Conservation (phyloP, 2,888 invertebrate species). For the Camptogramma bilineatum region DNA sequence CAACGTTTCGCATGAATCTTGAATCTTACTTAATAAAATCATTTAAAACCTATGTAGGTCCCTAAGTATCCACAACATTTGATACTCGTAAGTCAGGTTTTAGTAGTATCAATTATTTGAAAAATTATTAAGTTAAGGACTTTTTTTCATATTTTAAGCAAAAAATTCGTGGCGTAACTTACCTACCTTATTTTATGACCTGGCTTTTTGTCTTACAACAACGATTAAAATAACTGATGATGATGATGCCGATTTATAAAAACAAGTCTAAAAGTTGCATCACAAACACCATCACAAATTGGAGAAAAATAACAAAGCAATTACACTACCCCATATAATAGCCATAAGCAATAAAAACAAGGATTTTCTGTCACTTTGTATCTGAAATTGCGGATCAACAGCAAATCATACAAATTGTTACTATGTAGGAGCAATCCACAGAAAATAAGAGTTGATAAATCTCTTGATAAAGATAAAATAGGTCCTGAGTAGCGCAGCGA, state of each 20-base stretch:
- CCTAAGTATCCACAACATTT: too few relatives aligned
- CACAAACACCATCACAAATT: neutral
- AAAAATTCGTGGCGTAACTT: too few relatives aligned
- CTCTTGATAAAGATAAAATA: slow-evolving; percentile 72
- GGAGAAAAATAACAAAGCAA: slow-evolving; percentile 29
- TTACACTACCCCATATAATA: slow-evolving; percentile 28
- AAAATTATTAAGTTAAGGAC: too few relatives aligned
- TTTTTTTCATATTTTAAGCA: too few relatives aligned
- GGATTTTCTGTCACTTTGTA: slow-evolving; percentile 50
- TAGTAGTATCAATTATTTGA: too few relatives aligned
- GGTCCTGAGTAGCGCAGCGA: slow-evolving; percentile 41
- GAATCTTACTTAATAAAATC: too few relatives aligned
- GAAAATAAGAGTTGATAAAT: slow-evolving; percentile 72
- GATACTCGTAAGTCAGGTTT: too few relatives aligned
- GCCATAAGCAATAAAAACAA: slow-evolving; percentile 36
- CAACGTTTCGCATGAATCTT: too few relatives aligned
- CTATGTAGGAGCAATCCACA: slow-evolving; percentile 48
- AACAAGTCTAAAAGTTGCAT: neutral
- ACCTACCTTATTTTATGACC: too few relatives aligned
- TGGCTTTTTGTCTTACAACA: too few relatives aligned
- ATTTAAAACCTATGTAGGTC: too few relatives aligned
- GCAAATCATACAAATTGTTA: slow-evolving; percentile 65
- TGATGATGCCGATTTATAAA: neutral
- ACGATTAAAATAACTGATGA: neutral
- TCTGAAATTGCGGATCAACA: slow-evolving; percentile 43